Evolutionary conservation across 1,140 invertebrate species (phyloP).

Genomic region (Drosophila mojavensis): DNA sequence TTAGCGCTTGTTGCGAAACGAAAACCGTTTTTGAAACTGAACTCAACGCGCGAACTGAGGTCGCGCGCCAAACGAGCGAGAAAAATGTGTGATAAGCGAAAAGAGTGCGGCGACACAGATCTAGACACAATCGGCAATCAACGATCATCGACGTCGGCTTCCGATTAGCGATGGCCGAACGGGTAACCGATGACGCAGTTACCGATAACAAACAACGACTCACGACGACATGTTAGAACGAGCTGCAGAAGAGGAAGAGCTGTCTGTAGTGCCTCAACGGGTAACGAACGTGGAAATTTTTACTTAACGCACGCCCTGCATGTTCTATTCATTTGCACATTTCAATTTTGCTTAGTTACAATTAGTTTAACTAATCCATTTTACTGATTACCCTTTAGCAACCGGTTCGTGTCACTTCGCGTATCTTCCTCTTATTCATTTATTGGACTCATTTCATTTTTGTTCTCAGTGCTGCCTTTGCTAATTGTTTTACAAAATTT

Average conservation of each 20-base stretch:
- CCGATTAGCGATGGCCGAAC: constrained; percentile 18
- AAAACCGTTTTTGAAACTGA: constrained; percentile 73
- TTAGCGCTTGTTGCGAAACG: constrained; percentile 75
- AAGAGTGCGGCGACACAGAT: constrained; percentile 17
- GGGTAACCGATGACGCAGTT: constrained; percentile 14
- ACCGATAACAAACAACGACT: background rate
- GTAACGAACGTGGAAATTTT: constrained; percentile 64
- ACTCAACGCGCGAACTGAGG: constrained; percentile 32
- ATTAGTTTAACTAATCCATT: constrained; percentile 46
- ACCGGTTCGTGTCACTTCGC: constrained; percentile 31
- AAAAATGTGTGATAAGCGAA: constrained; percentile 4
- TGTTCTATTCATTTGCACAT: constrained; percentile 59
- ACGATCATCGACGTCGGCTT: constrained; percentile 16
- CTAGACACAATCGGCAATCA: constrained; percentile 34
- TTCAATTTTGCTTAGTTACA: constrained; percentile 26
- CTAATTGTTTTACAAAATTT: no score
- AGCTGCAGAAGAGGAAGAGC: background rate
- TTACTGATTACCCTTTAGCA: constrained; percentile 38
- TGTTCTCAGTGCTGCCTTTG: no score
- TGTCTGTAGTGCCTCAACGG: background rate
- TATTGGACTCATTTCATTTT: no score
- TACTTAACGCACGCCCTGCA: constrained; percentile 45
- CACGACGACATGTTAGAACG: background rate
- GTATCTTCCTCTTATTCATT: background rate
- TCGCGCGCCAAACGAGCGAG: constrained; percentile 51